Percentiles rank a stretch among this genome's conserved stretches.
Evolutionary conservation across 92 coral and sea anemone genomes (phyloP).

Genomic region (Phenganax stokvisi): DNA sequence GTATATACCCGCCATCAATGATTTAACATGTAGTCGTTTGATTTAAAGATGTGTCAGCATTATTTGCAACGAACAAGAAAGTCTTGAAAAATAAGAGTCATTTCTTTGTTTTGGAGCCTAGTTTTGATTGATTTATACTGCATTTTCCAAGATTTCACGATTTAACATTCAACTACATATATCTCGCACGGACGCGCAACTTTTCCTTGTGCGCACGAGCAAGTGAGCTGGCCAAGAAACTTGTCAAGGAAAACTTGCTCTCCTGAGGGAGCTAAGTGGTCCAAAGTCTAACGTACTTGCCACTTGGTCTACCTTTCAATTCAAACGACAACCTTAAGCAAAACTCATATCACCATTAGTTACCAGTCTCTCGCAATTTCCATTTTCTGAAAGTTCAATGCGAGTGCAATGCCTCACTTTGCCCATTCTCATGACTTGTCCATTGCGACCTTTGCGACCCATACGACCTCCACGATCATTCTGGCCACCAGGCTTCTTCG

Average conservation of each 20-base stretch:
- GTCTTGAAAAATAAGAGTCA: too few relatives aligned
- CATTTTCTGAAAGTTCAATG: conserved; percentile 15
- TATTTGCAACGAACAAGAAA: too few relatives aligned
- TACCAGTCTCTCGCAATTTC: conserved; percentile 14
- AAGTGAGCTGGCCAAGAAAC: background rate
- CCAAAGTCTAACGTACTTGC: background rate
- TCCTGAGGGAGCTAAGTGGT: background rate
- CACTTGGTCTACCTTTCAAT: background rate
- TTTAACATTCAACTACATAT: too few relatives aligned
- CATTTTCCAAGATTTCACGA: too few relatives aligned
- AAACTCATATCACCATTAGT: conserved; percentile 28
- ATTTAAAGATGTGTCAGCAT: too few relatives aligned
- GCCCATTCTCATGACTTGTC: conserved; percentile 8
- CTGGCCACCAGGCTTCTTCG: conserved; percentile 46
- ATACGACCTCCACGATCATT: background rate
- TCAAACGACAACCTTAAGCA: background rate
- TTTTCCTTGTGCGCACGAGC: too few relatives aligned
- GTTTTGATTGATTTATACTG: too few relatives aligned
- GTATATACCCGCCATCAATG: too few relatives aligned
- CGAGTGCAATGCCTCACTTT: conserved; percentile 1
- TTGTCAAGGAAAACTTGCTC: background rate
- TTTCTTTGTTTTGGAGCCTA: too few relatives aligned
- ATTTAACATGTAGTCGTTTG: too few relatives aligned
- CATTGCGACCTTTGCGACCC: background rate
- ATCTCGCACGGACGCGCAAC: too few relatives aligned